Percentiles rank a stretch among this genome's conserved stretches.
These are phyloP conservation scores for Eonycteris spelaea DNA, from an alignment of 2,113 vertebrate species.

Conservation along the genomic window DNA sequence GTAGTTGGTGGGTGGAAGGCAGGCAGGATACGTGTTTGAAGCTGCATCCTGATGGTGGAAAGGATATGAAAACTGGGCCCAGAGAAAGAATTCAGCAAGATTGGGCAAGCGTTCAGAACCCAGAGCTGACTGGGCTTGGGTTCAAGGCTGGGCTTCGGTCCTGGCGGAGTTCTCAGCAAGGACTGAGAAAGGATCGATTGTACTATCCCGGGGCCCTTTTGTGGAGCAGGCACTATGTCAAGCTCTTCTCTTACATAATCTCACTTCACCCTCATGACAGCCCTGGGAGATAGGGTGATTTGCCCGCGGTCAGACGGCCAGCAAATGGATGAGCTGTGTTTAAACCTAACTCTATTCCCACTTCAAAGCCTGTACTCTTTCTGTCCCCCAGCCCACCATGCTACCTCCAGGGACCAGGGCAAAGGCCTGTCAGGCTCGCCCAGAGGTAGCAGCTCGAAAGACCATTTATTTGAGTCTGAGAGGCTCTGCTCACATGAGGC, in stretches of 20 bases:
- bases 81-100: background rate
- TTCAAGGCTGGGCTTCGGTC: background rate
- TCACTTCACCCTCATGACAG: background rate
- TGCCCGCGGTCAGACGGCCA: background rate
- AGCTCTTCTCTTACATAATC: background rate
- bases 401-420: background rate
- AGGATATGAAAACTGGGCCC: background rate
- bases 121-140: background rate
- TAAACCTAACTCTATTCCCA: background rate
- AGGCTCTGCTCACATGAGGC: background rate
- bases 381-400: background rate
- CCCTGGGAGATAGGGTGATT: background rate
- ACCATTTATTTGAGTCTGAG: background rate
- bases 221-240: background rate
- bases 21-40: background rate
- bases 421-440: background rate
- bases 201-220: background rate
- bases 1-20: background rate
- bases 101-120: background rate
- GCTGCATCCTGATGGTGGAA: slow-evolving; percentile 9
- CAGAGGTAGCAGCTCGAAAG: background rate
- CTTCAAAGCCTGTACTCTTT: background rate
- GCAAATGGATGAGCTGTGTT: background rate
- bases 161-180: background rate
- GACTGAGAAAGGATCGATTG: background rate